Percentiles rank a stretch among this genome's conserved stretches.
These are phyloP conservation scores for Diadromus collaris DNA, from an alignment of 2,888 invertebrate genomes.

Conservation along the genomic window DNA sequence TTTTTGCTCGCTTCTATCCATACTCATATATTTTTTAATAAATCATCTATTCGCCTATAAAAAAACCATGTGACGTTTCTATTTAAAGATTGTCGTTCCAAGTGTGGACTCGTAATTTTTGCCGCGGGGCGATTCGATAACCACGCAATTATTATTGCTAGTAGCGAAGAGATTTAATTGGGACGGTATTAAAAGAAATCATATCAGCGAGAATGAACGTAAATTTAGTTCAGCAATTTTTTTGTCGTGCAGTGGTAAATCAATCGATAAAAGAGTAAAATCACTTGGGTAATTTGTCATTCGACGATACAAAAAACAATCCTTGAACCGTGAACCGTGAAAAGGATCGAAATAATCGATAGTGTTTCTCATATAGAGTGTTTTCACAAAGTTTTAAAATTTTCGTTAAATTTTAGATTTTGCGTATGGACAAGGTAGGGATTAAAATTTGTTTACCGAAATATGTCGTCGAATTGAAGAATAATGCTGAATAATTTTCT, in stretches of 20 bases:
- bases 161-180: neutral
- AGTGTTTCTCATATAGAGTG: too few relatives aligned
- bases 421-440: neutral
- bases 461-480: slow-evolving; percentile 66
- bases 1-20: slow-evolving; percentile 5
- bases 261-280: neutral
- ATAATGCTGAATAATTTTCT: slow-evolving; percentile 68
- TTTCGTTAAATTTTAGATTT: neutral
- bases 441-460: slow-evolving; percentile 5
- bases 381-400: too few relatives aligned
- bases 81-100: neutral
- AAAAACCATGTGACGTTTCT: neutral
- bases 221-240: neutral
- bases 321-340: neutral
- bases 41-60: neutral
- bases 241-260: neutral
- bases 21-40: slow-evolving; percentile 2
- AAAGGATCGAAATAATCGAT: neutral
- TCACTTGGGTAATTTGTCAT: neutral
- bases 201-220: neutral
- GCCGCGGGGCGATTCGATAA: neutral
- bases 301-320: neutral
- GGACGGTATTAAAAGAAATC: neutral
- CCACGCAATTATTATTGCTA: too few relatives aligned
- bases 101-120: neutral